Base-by-base conservation (phyloP, 2,797 vertebrate species). In the Hafferia zeledoni region DNA sequence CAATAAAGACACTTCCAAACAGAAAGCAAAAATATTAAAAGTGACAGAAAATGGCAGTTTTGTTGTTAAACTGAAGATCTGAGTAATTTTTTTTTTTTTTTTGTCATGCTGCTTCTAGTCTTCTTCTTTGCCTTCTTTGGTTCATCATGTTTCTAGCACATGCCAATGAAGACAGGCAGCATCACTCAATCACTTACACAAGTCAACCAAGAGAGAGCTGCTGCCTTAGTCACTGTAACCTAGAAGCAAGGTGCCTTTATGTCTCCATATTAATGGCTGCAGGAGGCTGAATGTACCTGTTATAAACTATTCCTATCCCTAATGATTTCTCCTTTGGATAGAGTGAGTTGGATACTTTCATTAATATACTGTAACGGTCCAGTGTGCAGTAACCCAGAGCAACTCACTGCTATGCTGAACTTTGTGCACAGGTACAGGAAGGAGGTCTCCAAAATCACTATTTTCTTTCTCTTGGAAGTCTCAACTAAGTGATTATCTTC, bases 171-270 rank as follows among this genome's bases (percentile, higher is more conserved):
- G 14, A 20, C 11, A 71, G 8, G 19, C 11, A 57, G 5, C 4
- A 2, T 27, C 25, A 13, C 5, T n/a, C 39, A 67, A 6, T 13
- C 39, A 11, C 8, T 25, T 22, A 28, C 2, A 2, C 4, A 67
- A 9, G 41, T 30, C 33, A 71, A 2, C 8, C 3, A 24, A 61
- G 23, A 39, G 22, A 50, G 4, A 2, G 0, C 11, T 5, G 0
- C 33, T 60, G 10, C 19, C 49, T 59, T 33, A 59, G 35, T n/a
- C 43, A 41, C 20, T 0, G 1, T 31, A 15, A 50, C 8, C 4
- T 22, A 71, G 24, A 47, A 23, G 6, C 7, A 83, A 80, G n/a
- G 5, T n/a, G 60, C 18, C 15, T 79, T 87, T 92, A 30, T 24
- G 91, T 17, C 5, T 67, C 20, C 56, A 23, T 61, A 24, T 35